These are phyloP conservation scores for Lemur catta DNA, from an alignment of 2,797 vertebrate species.

Conservation along the genomic window DNA sequence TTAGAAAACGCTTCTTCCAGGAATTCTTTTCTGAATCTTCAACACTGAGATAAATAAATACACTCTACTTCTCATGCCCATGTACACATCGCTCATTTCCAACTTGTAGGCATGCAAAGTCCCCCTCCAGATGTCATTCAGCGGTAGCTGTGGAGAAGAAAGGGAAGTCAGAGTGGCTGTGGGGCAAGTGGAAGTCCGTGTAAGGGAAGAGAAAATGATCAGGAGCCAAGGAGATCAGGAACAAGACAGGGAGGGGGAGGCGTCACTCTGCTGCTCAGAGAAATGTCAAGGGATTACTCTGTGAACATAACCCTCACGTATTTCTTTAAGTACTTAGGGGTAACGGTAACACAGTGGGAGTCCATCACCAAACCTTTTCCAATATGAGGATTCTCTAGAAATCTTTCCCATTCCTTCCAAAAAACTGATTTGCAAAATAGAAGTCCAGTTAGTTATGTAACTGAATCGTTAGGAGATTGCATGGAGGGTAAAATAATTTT, in stretches of 20 bases:
- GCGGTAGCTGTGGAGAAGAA: not conserved
- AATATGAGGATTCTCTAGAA: not conserved
- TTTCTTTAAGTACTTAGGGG: not conserved
- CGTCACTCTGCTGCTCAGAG: not conserved
- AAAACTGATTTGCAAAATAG: not conserved
- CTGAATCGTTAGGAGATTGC: conserved; percentile 40
- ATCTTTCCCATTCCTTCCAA: not conserved
- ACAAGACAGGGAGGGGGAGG: not conserved
- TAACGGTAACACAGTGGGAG: not conserved
- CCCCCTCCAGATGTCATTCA: not conserved
- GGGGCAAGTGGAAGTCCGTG: not conserved
- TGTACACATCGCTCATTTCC: not conserved
- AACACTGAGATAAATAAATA: not conserved
- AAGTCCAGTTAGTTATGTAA: not conserved
- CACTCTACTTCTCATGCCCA: not conserved
- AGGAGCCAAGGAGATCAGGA: not conserved
- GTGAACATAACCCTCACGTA: not conserved
- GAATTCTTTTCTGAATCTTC: not conserved
- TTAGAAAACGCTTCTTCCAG: not conserved
- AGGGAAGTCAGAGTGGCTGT: not conserved
- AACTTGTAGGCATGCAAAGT: not conserved
- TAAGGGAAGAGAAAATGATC: not conserved
- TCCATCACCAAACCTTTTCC: not conserved
- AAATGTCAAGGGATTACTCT: not conserved
- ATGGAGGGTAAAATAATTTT: not conserved